A percentile compares a stretch with the other conserved stretches of the same genome.
Conservation (phyloP, 64 coral and sea anemone genomes). For the Porites lutea region DNA sequence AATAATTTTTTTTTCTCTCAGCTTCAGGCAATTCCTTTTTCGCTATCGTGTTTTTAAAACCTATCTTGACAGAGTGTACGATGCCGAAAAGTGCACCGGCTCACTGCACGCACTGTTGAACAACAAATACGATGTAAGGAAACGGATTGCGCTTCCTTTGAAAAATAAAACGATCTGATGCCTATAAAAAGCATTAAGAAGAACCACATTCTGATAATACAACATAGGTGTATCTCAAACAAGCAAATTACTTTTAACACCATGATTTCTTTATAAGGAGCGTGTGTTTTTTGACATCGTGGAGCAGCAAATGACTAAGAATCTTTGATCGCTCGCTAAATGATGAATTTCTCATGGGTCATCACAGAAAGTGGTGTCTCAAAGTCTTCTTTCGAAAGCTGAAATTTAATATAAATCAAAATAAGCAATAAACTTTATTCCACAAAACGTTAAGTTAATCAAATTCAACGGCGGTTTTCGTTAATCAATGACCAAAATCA, state of each 20-base stretch:
- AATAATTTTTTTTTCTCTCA: not conserved
- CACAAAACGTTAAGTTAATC: slow-evolving; percentile 13
- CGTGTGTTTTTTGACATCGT: not conserved
- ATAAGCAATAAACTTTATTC: slow-evolving; percentile 26
- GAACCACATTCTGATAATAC: not conserved
- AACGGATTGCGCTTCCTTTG: not conserved
- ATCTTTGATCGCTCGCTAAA: not conserved
- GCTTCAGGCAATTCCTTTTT: not conserved
- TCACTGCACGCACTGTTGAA: not conserved
- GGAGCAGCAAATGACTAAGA: no score
- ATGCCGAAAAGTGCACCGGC: not conserved
- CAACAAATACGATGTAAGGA: not conserved
- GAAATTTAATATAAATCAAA: slow-evolving; percentile 14
- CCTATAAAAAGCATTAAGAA: not conserved
- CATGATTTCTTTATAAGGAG: not conserved
- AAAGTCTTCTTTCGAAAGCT: not conserved
- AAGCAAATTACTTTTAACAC: not conserved
- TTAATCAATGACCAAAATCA: not conserved
- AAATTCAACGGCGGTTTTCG: not conserved
- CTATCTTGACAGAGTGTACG: not conserved
- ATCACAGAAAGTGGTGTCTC: not conserved
- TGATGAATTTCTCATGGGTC: not conserved
- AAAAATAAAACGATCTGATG: not conserved
- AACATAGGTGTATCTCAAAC: not conserved
- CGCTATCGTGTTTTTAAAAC: not conserved